phyloP scores from a whole-genome alignment of 2,113 vertebrate species.

The Formicarius rufipectus region DNA sequence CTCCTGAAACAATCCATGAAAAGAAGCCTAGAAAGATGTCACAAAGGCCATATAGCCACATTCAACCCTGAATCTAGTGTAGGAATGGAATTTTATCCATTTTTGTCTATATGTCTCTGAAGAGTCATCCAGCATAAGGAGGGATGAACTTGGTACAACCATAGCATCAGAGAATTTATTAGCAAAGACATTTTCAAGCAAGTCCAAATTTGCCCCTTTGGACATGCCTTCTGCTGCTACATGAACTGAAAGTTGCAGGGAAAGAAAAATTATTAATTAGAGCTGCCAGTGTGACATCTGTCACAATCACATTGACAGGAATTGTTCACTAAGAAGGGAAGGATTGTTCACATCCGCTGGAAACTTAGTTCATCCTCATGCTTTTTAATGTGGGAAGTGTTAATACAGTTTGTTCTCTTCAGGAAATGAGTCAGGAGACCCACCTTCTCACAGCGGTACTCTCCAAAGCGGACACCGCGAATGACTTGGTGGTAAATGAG shows the following conservation, averaged over 20 bases:
- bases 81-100: not conserved
- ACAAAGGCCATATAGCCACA: not conserved
- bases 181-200: not conserved
- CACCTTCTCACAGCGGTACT: conserved; percentile 89
- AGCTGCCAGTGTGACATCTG: not conserved
- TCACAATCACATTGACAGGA: not conserved
- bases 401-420: not conserved
- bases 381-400: not conserved
- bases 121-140: not conserved
- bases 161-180: not conserved
- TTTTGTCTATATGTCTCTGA: not conserved
- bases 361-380: not conserved
- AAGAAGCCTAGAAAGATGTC: not conserved
- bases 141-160: not conserved
- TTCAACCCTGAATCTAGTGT: not conserved
- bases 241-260: not conserved
- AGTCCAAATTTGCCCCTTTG: not conserved
- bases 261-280: not conserved
- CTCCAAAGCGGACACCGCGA: conserved; percentile 85
- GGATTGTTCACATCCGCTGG: not conserved
- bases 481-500: conserved; percentile 93
- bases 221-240: not conserved
- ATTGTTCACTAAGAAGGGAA: not conserved
- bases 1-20: conserved; percentile 76
- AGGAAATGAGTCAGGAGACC: not conserved